Evolutionary conservation across 2,888 invertebrate species (phyloP).

Genomic region (Synergus japonicus): DNA sequence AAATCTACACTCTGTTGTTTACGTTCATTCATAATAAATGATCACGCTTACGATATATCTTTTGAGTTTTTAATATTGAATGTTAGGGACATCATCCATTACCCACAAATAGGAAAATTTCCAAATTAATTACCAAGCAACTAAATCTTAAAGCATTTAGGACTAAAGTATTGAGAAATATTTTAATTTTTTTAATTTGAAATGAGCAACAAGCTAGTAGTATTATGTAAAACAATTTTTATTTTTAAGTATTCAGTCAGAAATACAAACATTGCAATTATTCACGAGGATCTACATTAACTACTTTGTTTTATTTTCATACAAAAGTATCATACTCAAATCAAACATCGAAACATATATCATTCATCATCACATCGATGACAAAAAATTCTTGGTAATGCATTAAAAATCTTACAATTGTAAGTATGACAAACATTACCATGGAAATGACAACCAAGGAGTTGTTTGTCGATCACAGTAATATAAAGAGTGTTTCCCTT

Average conservation of each 20-base stretch:
- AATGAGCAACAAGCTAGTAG: slow-evolving; percentile 24
- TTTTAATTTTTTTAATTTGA: neutral
- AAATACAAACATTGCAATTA: slow-evolving; percentile 37
- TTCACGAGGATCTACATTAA: slow-evolving; percentile 7
- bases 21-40: slow-evolving; percentile 78
- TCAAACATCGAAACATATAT: neutral
- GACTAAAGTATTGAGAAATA: no score
- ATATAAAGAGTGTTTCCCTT: neutral
- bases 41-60: slow-evolving; percentile 75
- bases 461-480: slow-evolving; percentile 11
- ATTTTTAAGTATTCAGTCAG: slow-evolving; percentile 51
- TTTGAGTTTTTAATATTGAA: slow-evolving; percentile 51
- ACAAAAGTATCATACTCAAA: slow-evolving; percentile 2
- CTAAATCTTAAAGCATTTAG: no score
- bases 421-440: neutral
- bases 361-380: neutral
- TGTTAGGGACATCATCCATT: no score
- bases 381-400: neutral
- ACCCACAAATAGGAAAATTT: no score
- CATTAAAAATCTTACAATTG: neutral
- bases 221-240: slow-evolving; percentile 52
- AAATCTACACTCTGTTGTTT: slow-evolving; percentile 77
- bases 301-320: slow-evolving; percentile 16
- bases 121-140: no score
- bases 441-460: neutral